These are phyloP conservation scores for Drosophila sproati DNA, from an alignment of 1,140 invertebrate genomes.

Conservation along the genomic window DNA sequence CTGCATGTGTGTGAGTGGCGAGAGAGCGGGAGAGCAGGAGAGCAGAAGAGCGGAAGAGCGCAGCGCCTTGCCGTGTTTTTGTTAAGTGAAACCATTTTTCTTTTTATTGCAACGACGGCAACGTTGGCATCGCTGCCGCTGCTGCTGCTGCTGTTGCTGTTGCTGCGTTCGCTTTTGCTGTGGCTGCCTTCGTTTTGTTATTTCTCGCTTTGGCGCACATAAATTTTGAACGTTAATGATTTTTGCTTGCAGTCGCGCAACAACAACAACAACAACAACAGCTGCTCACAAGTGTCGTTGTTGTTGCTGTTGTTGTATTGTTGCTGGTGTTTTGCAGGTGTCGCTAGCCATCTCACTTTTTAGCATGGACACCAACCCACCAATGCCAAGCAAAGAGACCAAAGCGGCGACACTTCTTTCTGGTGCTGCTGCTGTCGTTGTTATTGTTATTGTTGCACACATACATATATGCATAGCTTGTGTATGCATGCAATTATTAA, in stretches of 20 bases:
- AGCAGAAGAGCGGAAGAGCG: conserved; percentile 32
- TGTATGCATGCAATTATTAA: conserved; percentile 59
- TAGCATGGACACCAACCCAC: conserved; percentile 63
- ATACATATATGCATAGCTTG: not conserved
- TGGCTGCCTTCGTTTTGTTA: conserved; percentile 66
- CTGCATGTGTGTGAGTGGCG: conserved; percentile 5
- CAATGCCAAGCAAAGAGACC: conserved; percentile 41
- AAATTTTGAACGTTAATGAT: conserved; percentile 81
- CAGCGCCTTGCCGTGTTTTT: conserved; percentile 73
- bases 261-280: conserved; percentile 35
- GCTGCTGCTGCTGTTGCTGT: conserved; percentile 7
- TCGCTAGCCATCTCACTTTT: conserved; percentile 75
- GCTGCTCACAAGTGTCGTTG: conserved; percentile 56
- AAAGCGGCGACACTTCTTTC: conserved; percentile 65
- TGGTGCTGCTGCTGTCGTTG: not conserved
- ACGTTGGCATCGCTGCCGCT: conserved; percentile 27
- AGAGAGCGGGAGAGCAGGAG: conserved; percentile 4
- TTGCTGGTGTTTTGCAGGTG: conserved; percentile 64
- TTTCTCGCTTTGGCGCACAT: conserved; percentile 82
- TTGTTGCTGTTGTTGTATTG: conserved; percentile 38
- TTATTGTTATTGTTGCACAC: conserved; percentile 16
- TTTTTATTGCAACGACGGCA: conserved; percentile 64
- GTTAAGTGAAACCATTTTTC: conserved; percentile 84
- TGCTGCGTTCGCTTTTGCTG: conserved; percentile 19
- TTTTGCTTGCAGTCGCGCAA: conserved; percentile 77